Evolutionary conservation across 2,113 vertebrate species (phyloP), one percentile per base, ranked within the genome.

Genomic region (Aphyosemion australe): DNA sequence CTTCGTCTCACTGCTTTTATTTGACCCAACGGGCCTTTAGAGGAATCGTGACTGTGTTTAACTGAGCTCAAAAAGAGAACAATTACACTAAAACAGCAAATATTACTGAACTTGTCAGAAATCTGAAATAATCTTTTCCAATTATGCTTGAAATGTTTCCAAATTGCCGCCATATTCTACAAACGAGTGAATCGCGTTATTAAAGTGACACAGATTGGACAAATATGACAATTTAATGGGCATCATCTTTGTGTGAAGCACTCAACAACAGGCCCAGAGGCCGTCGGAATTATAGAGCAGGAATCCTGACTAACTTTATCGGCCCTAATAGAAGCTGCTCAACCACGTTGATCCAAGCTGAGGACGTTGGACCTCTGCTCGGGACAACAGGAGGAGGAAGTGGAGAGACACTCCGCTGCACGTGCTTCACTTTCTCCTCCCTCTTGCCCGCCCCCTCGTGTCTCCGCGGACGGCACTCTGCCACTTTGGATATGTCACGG

Each of bases 401-500:
- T 61, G n/a, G 66, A 74, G 58, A 65, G 45, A 52, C 37, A 69
- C 63, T 74, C 62, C 46, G 72, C 73, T 34, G 46, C 78, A 57
- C 4, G 39, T 69, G 21, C 52, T 69, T 64, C 62, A 61, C 61
- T 73, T 71, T 58, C 37, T 7, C 32, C 72, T 46, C 16, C 31
- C 56, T 43, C 58, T 67, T 31, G 56, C 37, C 14, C 58, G 58
- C 47, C 21, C n/a, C 60, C 46, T 59, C 18, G 54, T 71, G 71
- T 81, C 73, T 83, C 73, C 4, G 37, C 3, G 54, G 68, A 84
- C 68, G 14, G 74, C 87, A 43, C 86, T 89, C 82, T 80, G 86
- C 90, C 93, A 94, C 88, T 94, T 95, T 92, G 90, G 92, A 94
- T 93, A 90, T 87, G 90, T 96, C 94, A 95, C 67, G 78, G 74